These are phyloP conservation scores for Xanthia icteritia DNA, from an alignment of 2,888 invertebrate genomes.

Conservation along the genomic window DNA sequence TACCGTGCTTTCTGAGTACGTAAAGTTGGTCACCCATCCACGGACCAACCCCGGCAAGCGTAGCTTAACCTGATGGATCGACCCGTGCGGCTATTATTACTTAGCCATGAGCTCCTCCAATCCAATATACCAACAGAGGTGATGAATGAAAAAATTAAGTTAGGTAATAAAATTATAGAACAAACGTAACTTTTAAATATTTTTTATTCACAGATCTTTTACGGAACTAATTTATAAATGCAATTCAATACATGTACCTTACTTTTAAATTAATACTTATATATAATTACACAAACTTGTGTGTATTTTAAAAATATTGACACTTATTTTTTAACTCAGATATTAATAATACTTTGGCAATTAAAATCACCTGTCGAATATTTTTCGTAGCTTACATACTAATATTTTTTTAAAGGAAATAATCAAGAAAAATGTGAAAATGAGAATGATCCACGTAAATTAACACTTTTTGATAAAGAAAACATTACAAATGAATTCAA, in stretches of 20 bases:
- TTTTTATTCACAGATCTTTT: conserved; percentile 1
- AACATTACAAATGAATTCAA: neutral
- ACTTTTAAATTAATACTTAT: neutral
- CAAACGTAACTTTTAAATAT: neutral
- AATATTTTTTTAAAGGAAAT: neutral
- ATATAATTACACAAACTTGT: neutral
- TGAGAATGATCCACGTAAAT: neutral
- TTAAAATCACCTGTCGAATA: conserved; percentile 7
- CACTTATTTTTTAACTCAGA: neutral
- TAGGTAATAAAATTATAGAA: neutral
- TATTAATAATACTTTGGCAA: conserved; percentile 43
- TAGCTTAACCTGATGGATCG: no score
- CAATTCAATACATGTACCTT: neutral
- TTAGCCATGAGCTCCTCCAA: no score
- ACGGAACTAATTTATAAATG: neutral
- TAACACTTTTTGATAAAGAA: neutral
- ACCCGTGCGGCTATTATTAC: no score
- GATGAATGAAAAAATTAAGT: neutral
- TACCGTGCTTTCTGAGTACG: no score
- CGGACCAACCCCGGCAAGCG: no score
- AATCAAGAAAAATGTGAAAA: neutral
- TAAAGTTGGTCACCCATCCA: no score
- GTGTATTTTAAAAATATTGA: conserved; percentile 7
- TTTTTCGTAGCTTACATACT: conserved; percentile 3
- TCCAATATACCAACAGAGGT: no score